Percentiles rank a stretch among this genome's conserved stretches.
These are phyloP conservation scores for Pseudanteris insignis DNA, from an alignment of 2,888 invertebrate genomes.

Conservation along the genomic window DNA sequence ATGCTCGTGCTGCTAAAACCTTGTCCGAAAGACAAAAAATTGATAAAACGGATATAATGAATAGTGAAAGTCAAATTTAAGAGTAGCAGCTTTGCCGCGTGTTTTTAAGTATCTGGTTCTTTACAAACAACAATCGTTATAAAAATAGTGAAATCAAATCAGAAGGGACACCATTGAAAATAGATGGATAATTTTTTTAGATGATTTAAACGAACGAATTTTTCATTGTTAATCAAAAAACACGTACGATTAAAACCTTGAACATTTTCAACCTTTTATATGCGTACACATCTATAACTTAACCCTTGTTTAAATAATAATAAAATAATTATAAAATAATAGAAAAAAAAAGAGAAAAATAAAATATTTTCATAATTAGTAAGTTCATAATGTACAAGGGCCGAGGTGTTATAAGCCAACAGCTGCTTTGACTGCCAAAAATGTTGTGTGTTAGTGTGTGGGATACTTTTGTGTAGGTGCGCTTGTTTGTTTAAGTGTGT, in stretches of 20 bases:
- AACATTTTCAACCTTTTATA: conserved; percentile 51
- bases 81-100: too few species aligned
- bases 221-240: conserved; percentile 3
- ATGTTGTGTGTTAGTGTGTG: conserved; percentile 2
- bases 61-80: too few species aligned
- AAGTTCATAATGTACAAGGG: conserved; percentile 63
- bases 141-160: too few species aligned
- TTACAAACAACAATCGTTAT: too few species aligned
- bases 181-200: conserved; percentile 14
- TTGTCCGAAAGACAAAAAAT: too few species aligned
- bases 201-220: conserved; percentile 10
- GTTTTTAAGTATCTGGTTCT: conserved; percentile 30
- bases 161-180: conserved; percentile 13
- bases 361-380: conserved; percentile 58
- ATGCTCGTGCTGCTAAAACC: too few species aligned
- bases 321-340: too few species aligned
- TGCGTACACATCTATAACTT: conserved; percentile 59
- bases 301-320: conserved; percentile 60
- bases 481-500: neutral
- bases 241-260: conserved; percentile 9
- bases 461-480: neutral
- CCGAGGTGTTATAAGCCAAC: conserved; percentile 49
- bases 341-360: too few species aligned
- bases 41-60: too few species aligned
- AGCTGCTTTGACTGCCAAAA: conserved; percentile 13